These are phyloP conservation scores for Aleiodes leptofemur DNA, from an alignment of 2,888 invertebrate genomes.

Conservation along the genomic window DNA sequence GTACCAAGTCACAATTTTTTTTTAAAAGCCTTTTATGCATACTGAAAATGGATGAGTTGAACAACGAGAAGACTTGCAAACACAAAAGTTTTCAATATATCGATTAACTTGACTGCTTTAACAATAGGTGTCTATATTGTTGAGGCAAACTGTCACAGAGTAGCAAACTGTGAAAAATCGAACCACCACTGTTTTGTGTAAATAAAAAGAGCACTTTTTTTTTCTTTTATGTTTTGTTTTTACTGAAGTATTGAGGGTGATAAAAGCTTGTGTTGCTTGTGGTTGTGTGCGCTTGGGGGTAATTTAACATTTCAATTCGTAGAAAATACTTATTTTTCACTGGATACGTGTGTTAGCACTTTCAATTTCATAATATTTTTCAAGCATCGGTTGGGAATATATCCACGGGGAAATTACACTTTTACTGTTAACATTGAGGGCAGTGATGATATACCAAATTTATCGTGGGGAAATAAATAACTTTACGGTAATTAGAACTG, in stretches of 20 bases:
- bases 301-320: constrained; percentile 16
- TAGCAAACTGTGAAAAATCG: constrained; percentile 6
- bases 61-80: too few relatives aligned
- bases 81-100: not conserved
- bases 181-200: constrained; percentile 5
- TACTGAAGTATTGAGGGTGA: too few relatives aligned
- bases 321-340: constrained; percentile 24
- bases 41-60: too few relatives aligned
- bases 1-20: too few relatives aligned
- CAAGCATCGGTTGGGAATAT: not conserved
- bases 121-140: not conserved
- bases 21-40: too few relatives aligned
- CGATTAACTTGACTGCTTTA: constrained; percentile 18
- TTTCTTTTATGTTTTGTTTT: too few relatives aligned
- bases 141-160: not conserved
- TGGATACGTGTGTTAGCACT: not conserved
- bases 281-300: constrained; percentile 10
- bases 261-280: not conserved
- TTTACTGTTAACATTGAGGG: too few relatives aligned
- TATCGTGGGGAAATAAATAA: too few relatives aligned
- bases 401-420: not conserved
- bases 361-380: not conserved
- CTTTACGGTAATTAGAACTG: too few relatives aligned
- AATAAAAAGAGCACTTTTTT: not conserved
- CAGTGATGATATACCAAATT: too few relatives aligned